These are phyloP conservation scores for Anthoptus insignis DNA, from an alignment of 2,888 invertebrate species.

Conservation along the genomic window DNA sequence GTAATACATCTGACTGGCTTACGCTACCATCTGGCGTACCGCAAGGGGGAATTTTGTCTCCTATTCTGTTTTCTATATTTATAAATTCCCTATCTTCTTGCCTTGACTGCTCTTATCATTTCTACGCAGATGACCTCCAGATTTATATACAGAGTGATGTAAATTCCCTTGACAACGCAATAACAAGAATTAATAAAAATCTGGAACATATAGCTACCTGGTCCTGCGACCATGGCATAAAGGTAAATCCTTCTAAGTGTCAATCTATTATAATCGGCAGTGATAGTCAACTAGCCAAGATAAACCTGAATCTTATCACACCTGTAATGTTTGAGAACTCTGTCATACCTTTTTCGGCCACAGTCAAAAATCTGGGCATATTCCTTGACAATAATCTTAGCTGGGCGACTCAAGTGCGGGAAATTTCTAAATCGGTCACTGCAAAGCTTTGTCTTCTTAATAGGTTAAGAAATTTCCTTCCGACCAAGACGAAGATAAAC, in stretches of 20 bases:
- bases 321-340: too few species aligned
- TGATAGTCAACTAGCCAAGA: not conserved
- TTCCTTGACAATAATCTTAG: not conserved
- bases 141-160: not conserved
- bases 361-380: too few species aligned
- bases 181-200: not conserved
- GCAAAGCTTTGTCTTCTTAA: not conserved
- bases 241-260: not conserved
- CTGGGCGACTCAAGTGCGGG: not conserved
- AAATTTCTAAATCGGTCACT: not conserved
- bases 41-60: not conserved
- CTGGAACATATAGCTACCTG: not conserved
- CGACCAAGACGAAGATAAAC: not conserved
- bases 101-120: not conserved
- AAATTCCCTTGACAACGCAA: not conserved
- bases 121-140: not conserved
- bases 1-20: too few species aligned
- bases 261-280: not conserved
- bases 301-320: too few species aligned
- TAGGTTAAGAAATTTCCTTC: not conserved
- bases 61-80: not conserved
- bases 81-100: not conserved
- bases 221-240: not conserved
- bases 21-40: not conserved
- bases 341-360: too few species aligned